Evolutionary conservation across 2,888 invertebrate genomes (phyloP), one percentile per base, ranked within the genome.

Genomic region (Pyrgus malvae): DNA sequence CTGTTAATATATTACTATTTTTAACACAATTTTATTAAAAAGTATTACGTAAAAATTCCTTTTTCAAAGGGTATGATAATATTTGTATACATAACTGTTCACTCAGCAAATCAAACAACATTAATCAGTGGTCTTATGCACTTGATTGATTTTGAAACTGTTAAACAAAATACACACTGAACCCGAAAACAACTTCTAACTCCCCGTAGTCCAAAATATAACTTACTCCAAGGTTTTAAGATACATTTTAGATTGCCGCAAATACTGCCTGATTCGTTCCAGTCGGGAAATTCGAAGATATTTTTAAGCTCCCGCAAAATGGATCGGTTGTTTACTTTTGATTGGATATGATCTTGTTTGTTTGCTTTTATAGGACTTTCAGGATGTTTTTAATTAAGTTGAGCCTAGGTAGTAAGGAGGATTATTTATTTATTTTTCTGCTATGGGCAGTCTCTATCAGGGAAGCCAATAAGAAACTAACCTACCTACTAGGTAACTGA

Each of bases 291-390:
- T 45, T 37, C 33, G 44, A 44, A 45, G 54, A 48, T 48, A 31
- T 44, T 42, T 44, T 45, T 54, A 49, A 57, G 44, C 57, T 54
- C 27, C 48, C 25, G 38, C 54, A 54, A 54, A 49, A 49, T 33
- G 44, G 38, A 48, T 17, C 29, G 38, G n/a, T 17, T 54, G 41
- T 48, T 55, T 60, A 53, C 37, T 49, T 57, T 46, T 35, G 35
- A 40, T 51, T 51, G 23, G 40, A 40, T 55, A 27, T 49, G 44
- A 45, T 53, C 9, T 33, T 41, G 48, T 45, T 40, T 41, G 29
- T 45, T 49, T 40, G 25, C 40, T 46, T 44, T n/a, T 41, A 33
- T 14, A 12, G n/a, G 27, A 40, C 7, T 25, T 17, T 19, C 19
- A 11, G 2, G 8, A 12, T 19, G n/a, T 17, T 45, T 29, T 29